phyloP scores from a whole-genome alignment of 2,113 vertebrate genomes.

The Arizona elegans region DNA sequence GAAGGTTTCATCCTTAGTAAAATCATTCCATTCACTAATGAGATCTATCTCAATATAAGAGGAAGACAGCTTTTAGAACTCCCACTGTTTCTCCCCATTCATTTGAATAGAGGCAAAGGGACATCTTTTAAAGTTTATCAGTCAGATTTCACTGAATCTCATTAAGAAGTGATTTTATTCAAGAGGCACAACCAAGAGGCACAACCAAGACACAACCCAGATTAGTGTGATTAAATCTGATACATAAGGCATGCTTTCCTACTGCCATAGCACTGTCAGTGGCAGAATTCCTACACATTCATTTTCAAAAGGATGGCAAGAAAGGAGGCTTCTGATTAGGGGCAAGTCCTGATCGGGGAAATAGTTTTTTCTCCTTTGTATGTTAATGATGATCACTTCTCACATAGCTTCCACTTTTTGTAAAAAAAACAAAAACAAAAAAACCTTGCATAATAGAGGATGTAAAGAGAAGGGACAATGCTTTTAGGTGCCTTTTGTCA shows the following conservation, averaged over 20 bases:
- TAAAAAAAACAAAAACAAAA: not conserved
- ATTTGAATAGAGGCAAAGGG: constrained; percentile 79
- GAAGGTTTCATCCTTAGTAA: constrained; percentile 66
- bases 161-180: constrained; percentile 76
- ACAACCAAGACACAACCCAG: constrained; percentile 69
- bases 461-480: not conserved
- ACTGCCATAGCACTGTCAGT: constrained; percentile 25
- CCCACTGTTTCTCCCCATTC: constrained; percentile 73
- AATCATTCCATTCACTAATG: constrained; percentile 77
- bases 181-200: constrained; percentile 59
- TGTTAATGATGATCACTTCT: constrained; percentile 18
- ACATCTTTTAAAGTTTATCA: constrained; percentile 75
- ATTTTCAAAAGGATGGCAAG: constrained; percentile 15
- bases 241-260: constrained; percentile 57
- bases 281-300: not conserved
- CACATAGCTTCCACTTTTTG: not conserved
- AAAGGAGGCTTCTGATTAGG: constrained; percentile 41
- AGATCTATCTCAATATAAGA: constrained; percentile 77
- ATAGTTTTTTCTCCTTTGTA: constrained; percentile 24
- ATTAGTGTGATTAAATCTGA: constrained; percentile 66
- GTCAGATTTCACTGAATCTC: constrained; percentile 71
- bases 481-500: constrained; percentile 36
- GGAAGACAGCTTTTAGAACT: constrained; percentile 78
- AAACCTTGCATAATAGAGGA: constrained; percentile 36
- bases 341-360: constrained; percentile 13